Conservation (phyloP, 2,113 vertebrate species). For the Chrysemys picta region DNA sequence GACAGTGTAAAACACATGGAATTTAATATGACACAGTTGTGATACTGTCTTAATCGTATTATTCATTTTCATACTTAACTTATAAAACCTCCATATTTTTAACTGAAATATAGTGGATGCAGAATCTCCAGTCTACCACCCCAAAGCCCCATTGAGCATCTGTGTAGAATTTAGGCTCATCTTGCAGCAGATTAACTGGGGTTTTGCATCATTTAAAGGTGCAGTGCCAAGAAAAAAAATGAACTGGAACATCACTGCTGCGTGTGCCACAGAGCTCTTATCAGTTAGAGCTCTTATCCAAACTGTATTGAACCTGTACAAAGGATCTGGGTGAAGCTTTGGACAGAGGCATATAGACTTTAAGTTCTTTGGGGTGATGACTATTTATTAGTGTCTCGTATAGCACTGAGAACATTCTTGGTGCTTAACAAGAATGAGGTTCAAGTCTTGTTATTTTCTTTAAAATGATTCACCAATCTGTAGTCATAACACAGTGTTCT, state of each 20-base stretch:
- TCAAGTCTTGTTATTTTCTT: background rate
- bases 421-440: background rate
- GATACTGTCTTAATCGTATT: background rate
- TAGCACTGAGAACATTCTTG: background rate
- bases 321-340: background rate
- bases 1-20: background rate
- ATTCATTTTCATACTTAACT: background rate
- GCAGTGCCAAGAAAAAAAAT: background rate
- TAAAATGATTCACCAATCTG: background rate
- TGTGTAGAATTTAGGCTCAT: background rate
- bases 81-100: background rate
- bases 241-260: fast-evolving
- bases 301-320: background rate
- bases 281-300: background rate
- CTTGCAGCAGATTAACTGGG: background rate
- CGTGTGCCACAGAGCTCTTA: background rate
- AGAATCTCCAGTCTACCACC: background rate
- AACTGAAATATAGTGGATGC: background rate
- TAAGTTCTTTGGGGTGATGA: background rate
- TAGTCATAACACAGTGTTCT: background rate
- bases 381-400: background rate
- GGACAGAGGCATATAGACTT: background rate
- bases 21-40: background rate
- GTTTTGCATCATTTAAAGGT: background rate
- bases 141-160: background rate